A percentile compares a stretch with the other conserved stretches of the same genome.
phyloP scores from a whole-genome alignment of 2,888 invertebrate genomes.

The Quadroppia sp. region DNA sequence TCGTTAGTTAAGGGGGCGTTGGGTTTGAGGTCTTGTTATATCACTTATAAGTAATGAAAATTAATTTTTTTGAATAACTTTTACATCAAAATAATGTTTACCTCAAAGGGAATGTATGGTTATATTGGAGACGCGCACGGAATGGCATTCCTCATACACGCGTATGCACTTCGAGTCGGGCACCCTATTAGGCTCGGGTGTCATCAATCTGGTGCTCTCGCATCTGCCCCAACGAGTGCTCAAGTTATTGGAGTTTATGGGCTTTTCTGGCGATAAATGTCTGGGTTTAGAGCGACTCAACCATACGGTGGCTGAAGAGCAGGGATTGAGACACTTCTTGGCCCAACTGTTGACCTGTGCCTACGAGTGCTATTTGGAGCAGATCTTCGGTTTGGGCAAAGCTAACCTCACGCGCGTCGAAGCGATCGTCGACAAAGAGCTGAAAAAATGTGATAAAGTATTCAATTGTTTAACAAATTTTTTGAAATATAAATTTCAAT shows the following conservation, averaged over 20 bases:
- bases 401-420: background rate
- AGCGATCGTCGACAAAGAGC: background rate
- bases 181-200: constrained; percentile 85
- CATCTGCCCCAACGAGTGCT: constrained; percentile 78
- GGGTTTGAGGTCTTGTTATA: constrained; percentile 66
- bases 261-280: constrained; percentile 74
- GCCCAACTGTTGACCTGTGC: constrained; percentile 2
- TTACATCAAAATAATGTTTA: background rate
- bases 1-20: constrained; percentile 87
- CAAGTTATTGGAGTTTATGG: constrained; percentile 84
- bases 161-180: constrained; percentile 72
- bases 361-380: constrained; percentile 37
- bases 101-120: constrained; percentile 1
- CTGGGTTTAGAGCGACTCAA: constrained; percentile 59
- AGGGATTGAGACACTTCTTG: background rate
- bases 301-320: constrained; percentile 1
- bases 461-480: no score
- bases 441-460: constrained; percentile 16
- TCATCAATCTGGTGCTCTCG: constrained; percentile 84
- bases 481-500: background rate
- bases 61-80: background rate
- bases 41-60: background rate
- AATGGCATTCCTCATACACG: background rate
- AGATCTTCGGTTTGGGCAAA: constrained; percentile 26
- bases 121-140: background rate